A percentile compares a stretch with the other conserved stretches of the same genome.
phyloP scores from a whole-genome alignment of 1,140 invertebrate genomes.

The Triops cancriformis region DNA sequence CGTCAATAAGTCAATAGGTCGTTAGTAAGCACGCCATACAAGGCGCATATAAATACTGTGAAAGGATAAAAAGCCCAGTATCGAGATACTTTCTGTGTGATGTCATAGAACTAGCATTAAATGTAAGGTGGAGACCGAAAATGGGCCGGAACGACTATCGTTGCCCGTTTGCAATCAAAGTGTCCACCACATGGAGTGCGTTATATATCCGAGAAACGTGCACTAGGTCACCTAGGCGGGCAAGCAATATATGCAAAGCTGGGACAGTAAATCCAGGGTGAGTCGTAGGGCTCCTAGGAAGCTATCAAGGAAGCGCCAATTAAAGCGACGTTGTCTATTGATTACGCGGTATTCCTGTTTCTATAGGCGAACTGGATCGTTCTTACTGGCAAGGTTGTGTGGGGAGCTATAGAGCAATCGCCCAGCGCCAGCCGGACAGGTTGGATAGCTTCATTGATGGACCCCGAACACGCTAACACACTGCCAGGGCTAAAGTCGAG shows the following conservation, averaged over 20 bases:
- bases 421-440: constrained; percentile 6
- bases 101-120: not conserved
- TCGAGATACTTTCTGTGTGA: not conserved
- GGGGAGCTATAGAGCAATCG: not conserved
- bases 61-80: no score
- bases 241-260: not conserved
- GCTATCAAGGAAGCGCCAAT: not conserved
- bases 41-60: not conserved
- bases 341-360: not conserved
- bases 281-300: not conserved
- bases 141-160: not conserved
- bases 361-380: not conserved
- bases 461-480: not conserved
- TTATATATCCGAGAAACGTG: not conserved
- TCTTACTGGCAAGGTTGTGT: not conserved
- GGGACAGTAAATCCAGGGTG: not conserved
- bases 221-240: not conserved
- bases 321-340: constrained; percentile 10
- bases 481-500: not conserved
- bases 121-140: not conserved
- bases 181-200: not conserved
- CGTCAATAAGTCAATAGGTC: not conserved
- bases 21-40: not conserved
- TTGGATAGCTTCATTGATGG: not conserved
- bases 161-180: not conserved